These are phyloP conservation scores for Hemistola chrysoprasaria DNA, from an alignment of 2,888 invertebrate species.

Conservation along the genomic window DNA sequence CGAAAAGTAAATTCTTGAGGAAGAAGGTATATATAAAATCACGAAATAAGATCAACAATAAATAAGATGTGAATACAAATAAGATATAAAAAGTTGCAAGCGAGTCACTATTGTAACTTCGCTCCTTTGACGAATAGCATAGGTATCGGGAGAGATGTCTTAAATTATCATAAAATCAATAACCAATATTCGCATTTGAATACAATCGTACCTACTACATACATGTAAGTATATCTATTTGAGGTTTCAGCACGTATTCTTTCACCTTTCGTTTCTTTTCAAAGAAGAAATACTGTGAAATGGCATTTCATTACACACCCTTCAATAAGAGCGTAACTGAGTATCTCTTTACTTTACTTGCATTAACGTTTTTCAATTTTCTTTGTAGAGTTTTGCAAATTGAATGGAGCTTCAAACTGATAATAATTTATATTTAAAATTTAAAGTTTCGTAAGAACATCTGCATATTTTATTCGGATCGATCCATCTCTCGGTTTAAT, in stretches of 20 bases:
- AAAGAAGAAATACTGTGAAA: slow-evolving; percentile 44
- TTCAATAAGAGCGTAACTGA: slow-evolving; percentile 6
- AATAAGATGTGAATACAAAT: too few species aligned
- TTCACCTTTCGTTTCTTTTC: slow-evolving; percentile 44
- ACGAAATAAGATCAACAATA: too few species aligned
- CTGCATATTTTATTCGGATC: too few species aligned
- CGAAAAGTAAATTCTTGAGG: too few species aligned
- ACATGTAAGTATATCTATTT: slow-evolving; percentile 22
- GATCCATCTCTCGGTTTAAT: too few species aligned
- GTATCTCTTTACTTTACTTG: slow-evolving; percentile 28
- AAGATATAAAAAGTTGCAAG: too few species aligned
- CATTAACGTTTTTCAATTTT: slow-evolving; percentile 20
- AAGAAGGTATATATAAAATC: too few species aligned
- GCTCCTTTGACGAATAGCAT: slow-evolving; percentile 5
- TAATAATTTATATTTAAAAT: too few species aligned
- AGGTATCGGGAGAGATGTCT: slow-evolving; percentile 16
- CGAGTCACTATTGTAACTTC: not conserved
- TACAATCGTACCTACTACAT: slow-evolving; percentile 32
- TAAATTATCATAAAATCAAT: slow-evolving; percentile 53
- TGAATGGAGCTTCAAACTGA: too few species aligned
- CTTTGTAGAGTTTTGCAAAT: slow-evolving; percentile 5
- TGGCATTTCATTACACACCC: slow-evolving; percentile 45
- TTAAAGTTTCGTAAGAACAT: too few species aligned
- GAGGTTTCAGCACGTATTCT: slow-evolving; percentile 23
- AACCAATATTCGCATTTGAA: slow-evolving; percentile 47